Base-by-base conservation (phyloP, 2,888 invertebrate genomes). In the Trichopoda pennipes region DNA sequence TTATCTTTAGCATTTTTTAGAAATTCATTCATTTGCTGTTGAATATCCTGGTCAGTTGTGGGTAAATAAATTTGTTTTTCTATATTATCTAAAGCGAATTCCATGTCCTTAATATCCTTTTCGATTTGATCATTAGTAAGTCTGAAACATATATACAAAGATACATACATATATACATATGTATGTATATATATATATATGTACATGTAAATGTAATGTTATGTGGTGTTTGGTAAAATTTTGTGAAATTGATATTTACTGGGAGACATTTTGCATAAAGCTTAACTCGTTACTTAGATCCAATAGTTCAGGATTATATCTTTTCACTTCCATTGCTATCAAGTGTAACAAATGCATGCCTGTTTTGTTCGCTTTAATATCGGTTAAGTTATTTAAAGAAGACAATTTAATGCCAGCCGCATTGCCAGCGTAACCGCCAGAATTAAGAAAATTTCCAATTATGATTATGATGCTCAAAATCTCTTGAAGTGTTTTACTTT, bases 361-460 rank as follows among this genome's bases (percentile, higher is more conserved):
- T 0, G 98, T 98, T 90, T 98, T 98, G 91, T 99, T 99, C 28
- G 98, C 97, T 82, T 98, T 93, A 79, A 98, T 98, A 89, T 99
- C 98, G 0, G 96, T 95, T 80, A 99, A 93, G 91, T 98, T 98
- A 91, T 97, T 96, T 78, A 99, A 92, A 0, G 98, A 98, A 12
- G 96, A 95, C 63, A 99, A 93, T 90, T 97, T 97, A 16, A 99
- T 97, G 17, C 99, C 99, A 7, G 97, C 97, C 2, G 99, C 99
- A 89, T 98, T 97, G 16, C 98, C 98, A 0, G 98, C 98, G 91
- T 98, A 98, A 0, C 98, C 98, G 51, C 98, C 98, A 77, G 97
- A 96, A 91, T 99, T 99, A 73, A 99, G 93, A 91, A 98, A 99
- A 92, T 99, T 99, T 16, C 99, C 99, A n/a, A 98, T 96, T 21